Conservation (phyloP, 2,797 vertebrate species). For the Bradypus variegatus region DNA sequence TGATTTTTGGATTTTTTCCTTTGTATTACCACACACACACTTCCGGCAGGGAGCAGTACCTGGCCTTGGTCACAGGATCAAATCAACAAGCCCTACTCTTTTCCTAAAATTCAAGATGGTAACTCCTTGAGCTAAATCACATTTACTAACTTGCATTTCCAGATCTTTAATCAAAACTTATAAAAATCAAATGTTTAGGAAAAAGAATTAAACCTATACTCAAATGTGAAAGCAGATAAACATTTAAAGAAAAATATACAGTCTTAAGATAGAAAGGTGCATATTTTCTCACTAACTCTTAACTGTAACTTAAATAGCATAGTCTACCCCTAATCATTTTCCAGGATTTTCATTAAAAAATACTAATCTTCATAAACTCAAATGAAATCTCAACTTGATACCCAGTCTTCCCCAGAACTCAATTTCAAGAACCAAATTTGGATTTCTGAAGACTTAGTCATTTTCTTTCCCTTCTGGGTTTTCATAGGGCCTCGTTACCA, state of each 20-base stretch:
- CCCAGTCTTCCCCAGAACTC: neutral
- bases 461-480: neutral
- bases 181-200: slow-evolving; percentile 6
- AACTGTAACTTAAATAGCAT: neutral
- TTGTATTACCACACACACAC: neutral
- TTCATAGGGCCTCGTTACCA: neutral
- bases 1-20: neutral
- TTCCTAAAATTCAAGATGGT: neutral
- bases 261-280: neutral
- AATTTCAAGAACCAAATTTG: neutral
- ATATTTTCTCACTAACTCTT: neutral
- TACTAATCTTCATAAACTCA: neutral
- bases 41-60: neutral
- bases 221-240: neutral
- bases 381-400: neutral
- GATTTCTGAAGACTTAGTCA: neutral
- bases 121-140: neutral
- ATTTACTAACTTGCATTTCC: neutral
- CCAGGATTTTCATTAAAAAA: neutral
- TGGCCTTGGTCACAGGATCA: slow-evolving; percentile 25
- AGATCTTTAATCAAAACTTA: slow-evolving; percentile 28
- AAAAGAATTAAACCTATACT: neutral
- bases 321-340: neutral
- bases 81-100: neutral
- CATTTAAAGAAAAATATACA: slow-evolving; percentile 7